Evolutionary conservation across 2,797 vertebrate genomes (phyloP), one percentile per base, ranked within the genome.

Genomic region (Cryptoblepharus egeriae): DNA sequence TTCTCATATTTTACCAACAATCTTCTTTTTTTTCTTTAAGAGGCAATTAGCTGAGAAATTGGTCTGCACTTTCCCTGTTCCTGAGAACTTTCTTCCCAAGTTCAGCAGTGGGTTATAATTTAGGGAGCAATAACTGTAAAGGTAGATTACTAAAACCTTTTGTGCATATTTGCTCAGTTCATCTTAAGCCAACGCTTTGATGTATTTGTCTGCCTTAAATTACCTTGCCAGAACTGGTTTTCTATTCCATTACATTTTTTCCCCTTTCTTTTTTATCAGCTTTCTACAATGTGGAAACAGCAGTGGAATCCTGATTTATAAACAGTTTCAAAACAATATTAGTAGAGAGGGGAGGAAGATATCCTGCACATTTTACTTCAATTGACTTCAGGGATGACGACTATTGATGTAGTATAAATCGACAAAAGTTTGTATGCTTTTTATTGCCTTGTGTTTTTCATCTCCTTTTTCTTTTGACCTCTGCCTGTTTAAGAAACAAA

Each of bases 41-140:
- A 67, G 73, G 82, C 81, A 88, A 92, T 91, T 88, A 78, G 58
- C 77, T 84, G 37, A 32, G 68, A 20, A 83, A 84, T 87, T 88
- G 77, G 2, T 1, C 32, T 82, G 65, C 57, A 57, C 35, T 26
- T 91, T 67, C 78, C 77, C 35, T 88, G n/a, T 72, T 90, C 61
- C 55, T 12, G 35, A 85, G 77, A 87, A 91, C 81, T 88, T 87
- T 87, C 70, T 57, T 72, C 30, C 83, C 80, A 37, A 85, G n/a
- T 85, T 85, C 72, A 84, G 42, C 81, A 65, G 13, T 49, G 12
- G 58, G 70, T 20, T 13, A 5, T 55, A 7, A 79, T 83, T 70
- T 77, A 81, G 76, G 83, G 65, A 1, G 2, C 72, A 77, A 89
- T 82, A 83, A 71, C 39, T 81, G 32, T 88, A 82, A 79, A 86